Evolutionary conservation across 92 coral and sea anemone species (phyloP).

Genomic region (Paragorgia papillata): DNA sequence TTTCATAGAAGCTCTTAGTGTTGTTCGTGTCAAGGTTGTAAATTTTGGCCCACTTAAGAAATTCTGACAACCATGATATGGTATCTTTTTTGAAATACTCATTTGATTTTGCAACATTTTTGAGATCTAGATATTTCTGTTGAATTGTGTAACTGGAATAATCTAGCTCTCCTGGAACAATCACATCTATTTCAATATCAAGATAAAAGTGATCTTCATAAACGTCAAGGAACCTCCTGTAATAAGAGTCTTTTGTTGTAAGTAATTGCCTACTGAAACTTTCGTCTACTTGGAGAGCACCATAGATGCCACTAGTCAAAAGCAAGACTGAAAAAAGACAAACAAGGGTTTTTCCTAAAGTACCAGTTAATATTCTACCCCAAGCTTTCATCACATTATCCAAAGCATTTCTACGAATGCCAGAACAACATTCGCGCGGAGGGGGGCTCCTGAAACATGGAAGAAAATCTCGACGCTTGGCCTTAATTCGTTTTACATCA

Average conservation of each 20-base stretch:
- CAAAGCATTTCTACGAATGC: slow-evolving; percentile 37
- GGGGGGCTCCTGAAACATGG: slow-evolving; percentile 59
- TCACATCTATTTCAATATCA: slow-evolving; percentile 16
- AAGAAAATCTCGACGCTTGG: slow-evolving; percentile 60
- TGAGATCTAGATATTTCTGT: too few relatives aligned
- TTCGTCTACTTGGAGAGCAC: slow-evolving; percentile 58
- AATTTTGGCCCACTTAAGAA: slow-evolving; percentile 25
- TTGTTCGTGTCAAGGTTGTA: neutral
- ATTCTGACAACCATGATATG: slow-evolving; percentile 67
- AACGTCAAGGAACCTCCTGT: slow-evolving; percentile 24
- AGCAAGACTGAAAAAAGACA: slow-evolving; percentile 56
- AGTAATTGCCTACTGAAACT: slow-evolving; percentile 46
- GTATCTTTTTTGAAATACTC: slow-evolving; percentile 48
- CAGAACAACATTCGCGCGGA: neutral
- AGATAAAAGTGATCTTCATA: slow-evolving; percentile 40
- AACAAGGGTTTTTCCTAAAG: slow-evolving; percentile 51
- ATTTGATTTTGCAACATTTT: neutral
- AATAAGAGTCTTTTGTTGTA: slow-evolving; percentile 17
- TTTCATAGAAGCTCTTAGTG: too few relatives aligned
- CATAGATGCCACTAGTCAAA: slow-evolving; percentile 58
- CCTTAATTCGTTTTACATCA: slow-evolving; percentile 68
- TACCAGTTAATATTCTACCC: slow-evolving; percentile 56
- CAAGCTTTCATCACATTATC: slow-evolving; percentile 62
- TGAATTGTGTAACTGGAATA: slow-evolving; percentile 26
- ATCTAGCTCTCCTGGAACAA: slow-evolving; percentile 6